These are phyloP conservation scores for Scrobipalpa atriplicella DNA, from an alignment of 2,888 invertebrate genomes.

Conservation along the genomic window DNA sequence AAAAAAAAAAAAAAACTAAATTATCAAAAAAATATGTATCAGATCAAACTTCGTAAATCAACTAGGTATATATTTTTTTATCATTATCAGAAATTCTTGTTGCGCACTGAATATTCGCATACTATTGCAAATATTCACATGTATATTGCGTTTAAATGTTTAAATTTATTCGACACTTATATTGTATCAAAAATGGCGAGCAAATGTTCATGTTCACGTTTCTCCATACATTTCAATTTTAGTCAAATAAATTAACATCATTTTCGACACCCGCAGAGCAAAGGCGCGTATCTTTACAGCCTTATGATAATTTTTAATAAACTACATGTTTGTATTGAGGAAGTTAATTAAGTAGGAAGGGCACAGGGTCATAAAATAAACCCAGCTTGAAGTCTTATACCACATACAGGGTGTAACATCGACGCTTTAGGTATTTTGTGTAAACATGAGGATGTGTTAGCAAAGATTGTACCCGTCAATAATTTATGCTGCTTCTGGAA, in stretches of 20 bases:
- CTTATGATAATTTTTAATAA: constrained; percentile 2
- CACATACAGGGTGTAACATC: neutral
- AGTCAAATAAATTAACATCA: constrained; percentile 45
- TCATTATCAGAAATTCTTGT: neutral
- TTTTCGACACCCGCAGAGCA: neutral
- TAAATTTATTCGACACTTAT: neutral
- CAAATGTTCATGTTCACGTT: neutral
- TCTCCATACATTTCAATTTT: neutral
- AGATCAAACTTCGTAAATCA: too few species aligned
- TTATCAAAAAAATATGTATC: too few species aligned
- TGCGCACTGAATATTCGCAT: neutral
- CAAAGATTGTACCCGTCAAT: too few species aligned
- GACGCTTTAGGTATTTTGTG: neutral
- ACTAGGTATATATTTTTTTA: too few species aligned
- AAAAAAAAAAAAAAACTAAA: too few species aligned
- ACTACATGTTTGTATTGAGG: neutral
- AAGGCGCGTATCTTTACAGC: neutral
- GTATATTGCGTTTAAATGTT: neutral
- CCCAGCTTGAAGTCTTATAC: neutral
- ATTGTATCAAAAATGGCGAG: neutral
- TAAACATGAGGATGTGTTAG: neutral
- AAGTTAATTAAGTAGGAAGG: neutral
- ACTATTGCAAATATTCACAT: neutral
- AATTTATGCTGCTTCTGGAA: too few species aligned
- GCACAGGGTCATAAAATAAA: neutral